phyloP scores from a whole-genome alignment of 2,113 vertebrate species.

The Chroicocephalus ridibundus region DNA sequence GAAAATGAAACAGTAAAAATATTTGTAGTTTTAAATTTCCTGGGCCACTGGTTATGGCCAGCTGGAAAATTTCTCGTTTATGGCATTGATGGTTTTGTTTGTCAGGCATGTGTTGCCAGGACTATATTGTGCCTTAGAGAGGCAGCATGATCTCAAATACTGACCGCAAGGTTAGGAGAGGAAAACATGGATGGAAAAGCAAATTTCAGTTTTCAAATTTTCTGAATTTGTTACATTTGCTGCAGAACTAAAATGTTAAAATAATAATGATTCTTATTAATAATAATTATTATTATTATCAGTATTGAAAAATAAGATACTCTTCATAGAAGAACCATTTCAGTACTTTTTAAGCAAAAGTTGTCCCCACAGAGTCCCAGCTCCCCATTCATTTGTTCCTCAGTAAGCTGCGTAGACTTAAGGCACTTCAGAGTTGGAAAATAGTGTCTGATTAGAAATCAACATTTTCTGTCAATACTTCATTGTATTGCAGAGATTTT shows the following conservation, averaged over 20 bases:
- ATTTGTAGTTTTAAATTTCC: slow-evolving; percentile 24
- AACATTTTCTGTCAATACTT: background rate
- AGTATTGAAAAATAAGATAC: background rate
- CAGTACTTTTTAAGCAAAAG: background rate
- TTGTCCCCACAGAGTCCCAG: background rate
- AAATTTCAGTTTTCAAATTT: background rate
- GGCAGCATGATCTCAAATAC: background rate
- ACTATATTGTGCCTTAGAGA: background rate
- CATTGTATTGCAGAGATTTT: background rate
- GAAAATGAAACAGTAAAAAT: slow-evolving; percentile 12
- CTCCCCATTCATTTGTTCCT: background rate
- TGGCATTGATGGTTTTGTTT: background rate
- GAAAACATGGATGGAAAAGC: background rate
- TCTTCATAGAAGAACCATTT: background rate
- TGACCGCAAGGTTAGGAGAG: background rate
- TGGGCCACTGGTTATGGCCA: background rate
- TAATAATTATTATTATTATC: background rate
- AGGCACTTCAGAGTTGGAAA: background rate
- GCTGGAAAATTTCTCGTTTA: slow-evolving; percentile 21
- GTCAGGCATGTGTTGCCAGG: background rate
- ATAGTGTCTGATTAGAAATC: background rate
- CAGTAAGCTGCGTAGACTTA: background rate
- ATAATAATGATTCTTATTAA: background rate
- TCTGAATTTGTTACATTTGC: background rate
- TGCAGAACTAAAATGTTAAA: background rate